These are phyloP conservation scores for Leucoraja erinaceus DNA, from an alignment of 2,113 vertebrate species.

Conservation along the genomic window DNA sequence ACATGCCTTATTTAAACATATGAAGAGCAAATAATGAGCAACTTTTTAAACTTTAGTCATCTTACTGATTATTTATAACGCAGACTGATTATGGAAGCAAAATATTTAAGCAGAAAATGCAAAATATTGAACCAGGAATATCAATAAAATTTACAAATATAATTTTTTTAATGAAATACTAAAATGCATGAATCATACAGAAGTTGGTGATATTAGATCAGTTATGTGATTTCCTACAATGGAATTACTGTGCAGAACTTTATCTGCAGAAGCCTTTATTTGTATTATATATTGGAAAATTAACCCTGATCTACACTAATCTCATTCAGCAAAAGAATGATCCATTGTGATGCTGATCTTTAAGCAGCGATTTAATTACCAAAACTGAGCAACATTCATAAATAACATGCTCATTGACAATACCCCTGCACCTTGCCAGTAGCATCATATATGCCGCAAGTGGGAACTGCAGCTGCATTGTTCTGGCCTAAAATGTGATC, in stretches of 20 bases:
- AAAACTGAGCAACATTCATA: slow-evolving; percentile 3
- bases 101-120: slow-evolving; percentile 8
- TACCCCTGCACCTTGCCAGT: background rate
- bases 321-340: background rate
- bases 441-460: background rate
- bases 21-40: background rate
- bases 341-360: background rate
- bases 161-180: background rate
- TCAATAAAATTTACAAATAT: background rate
- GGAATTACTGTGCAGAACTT: background rate
- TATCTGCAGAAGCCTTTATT: background rate
- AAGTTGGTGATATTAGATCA: background rate
- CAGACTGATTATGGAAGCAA: background rate
- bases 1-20: background rate
- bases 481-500: background rate
- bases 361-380: background rate
- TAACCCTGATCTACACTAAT: background rate
- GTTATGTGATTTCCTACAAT: background rate
- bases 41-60: background rate
- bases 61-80: background rate
- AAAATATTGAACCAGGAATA: background rate
- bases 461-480: background rate
- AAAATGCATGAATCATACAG: background rate
- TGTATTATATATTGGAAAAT: background rate
- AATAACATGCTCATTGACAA: background rate